phyloP scores from a whole-genome alignment of 2,797 vertebrate genomes.

The Delichon dasypus region DNA sequence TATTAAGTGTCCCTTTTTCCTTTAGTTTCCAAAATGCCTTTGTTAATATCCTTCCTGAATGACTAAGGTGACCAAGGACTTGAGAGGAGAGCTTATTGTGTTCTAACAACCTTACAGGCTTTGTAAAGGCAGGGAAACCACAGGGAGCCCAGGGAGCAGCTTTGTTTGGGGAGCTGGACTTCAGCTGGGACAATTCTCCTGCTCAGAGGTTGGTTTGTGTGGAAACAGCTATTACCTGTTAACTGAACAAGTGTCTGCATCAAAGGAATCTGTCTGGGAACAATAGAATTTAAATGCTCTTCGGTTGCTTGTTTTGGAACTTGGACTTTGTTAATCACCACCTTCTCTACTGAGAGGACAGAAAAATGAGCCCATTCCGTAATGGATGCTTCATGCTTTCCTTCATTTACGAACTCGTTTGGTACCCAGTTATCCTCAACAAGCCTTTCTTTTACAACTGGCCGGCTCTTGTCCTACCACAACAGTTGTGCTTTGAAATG shows the following conservation, averaged over 20 bases:
- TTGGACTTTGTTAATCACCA: neutral
- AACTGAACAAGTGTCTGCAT: neutral
- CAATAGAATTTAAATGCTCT: neutral
- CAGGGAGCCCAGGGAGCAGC: neutral
- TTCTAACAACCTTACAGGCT: rapidly evolving
- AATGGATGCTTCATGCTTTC: neutral
- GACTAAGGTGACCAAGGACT: neutral
- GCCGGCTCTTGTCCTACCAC: neutral
- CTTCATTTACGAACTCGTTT: rapidly evolving
- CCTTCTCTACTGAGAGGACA: neutral
- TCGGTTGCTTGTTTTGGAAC: neutral
- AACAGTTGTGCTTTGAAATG: neutral
- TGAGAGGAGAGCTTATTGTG: neutral
- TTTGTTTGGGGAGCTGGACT: neutral
- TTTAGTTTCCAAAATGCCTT: neutral
- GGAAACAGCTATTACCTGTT: neutral
- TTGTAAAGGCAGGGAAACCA: neutral
- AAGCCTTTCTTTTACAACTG: neutral
- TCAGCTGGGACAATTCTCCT: neutral
- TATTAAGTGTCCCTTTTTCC: neutral
- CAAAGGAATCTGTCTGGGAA: neutral
- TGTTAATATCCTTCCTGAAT: neutral
- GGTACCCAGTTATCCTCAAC: neutral
- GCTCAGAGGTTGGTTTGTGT: neutral
- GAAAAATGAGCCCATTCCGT: neutral